Evolutionary conservation across 2,797 vertebrate species (phyloP).

Genomic region (Helarctos malayanus): DNA sequence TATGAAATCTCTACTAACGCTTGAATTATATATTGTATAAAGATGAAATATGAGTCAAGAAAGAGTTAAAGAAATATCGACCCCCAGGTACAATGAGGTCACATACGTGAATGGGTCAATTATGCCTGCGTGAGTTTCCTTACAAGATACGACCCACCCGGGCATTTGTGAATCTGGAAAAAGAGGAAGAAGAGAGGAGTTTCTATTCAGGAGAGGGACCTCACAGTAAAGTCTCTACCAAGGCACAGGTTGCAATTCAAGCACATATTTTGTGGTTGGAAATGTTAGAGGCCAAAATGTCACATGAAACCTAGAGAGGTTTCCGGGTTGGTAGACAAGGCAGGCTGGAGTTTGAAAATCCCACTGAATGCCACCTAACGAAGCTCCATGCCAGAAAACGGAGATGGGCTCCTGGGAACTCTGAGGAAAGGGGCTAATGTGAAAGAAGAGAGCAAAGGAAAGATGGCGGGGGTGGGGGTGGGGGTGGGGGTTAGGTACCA

Average conservation of each 20-base stretch:
- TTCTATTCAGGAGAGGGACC: background rate
- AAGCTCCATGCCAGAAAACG: background rate
- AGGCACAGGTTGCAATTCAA: constrained; percentile 28
- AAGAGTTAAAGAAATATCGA: background rate
- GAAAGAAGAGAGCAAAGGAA: background rate
- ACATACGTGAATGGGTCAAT: background rate
- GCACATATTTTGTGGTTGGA: constrained; percentile 22
- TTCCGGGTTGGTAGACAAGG: constrained; percentile 24
- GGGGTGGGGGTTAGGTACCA: background rate
- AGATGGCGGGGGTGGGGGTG: background rate
- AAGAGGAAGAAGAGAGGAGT: background rate
- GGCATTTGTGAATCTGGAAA: background rate
- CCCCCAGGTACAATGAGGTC: background rate
- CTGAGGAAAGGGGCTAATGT: background rate
- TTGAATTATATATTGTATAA: constrained; percentile 10
- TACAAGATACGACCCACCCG: background rate
- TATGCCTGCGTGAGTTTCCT: background rate
- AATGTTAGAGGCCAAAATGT: constrained; percentile 29
- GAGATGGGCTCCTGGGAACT: background rate
- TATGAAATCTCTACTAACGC: background rate
- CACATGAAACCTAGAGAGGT: background rate
- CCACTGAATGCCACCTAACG: background rate
- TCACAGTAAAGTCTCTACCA: background rate
- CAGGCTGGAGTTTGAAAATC: background rate
- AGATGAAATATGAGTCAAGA: background rate